These are phyloP conservation scores for Amphiduros pacificus DNA, from an alignment of 2,888 invertebrate genomes.

Conservation along the genomic window DNA sequence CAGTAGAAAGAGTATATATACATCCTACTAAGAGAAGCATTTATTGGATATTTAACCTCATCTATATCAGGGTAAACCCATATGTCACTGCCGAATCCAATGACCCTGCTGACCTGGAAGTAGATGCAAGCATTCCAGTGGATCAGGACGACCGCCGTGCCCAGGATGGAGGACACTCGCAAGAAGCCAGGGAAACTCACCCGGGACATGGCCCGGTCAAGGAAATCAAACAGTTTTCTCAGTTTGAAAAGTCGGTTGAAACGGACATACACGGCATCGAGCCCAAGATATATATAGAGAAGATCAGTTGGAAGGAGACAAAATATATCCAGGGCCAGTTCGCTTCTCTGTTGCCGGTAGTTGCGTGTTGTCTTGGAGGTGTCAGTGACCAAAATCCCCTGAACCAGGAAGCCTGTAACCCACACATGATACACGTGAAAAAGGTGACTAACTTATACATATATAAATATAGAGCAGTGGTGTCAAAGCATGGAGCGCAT, in stretches of 20 bases:
- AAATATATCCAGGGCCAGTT: constrained; percentile 58
- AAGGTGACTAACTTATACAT: no score
- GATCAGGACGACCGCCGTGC: constrained; percentile 57
- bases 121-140: constrained; percentile 60
- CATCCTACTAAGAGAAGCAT: constrained; percentile 62
- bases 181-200: constrained; percentile 84
- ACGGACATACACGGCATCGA: constrained; percentile 67
- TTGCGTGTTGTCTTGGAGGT: constrained; percentile 48
- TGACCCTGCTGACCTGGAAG: constrained; percentile 60
- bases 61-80: constrained; percentile 64
- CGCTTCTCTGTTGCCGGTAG: constrained; percentile 48
- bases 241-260: constrained; percentile 77
- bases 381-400: constrained; percentile 59
- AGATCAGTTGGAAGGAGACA: constrained; percentile 62
- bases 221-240: constrained; percentile 87
- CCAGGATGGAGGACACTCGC: constrained; percentile 53
- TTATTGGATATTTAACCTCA: constrained; percentile 24
- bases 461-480: no score
- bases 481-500: no score
- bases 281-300: constrained; percentile 24
- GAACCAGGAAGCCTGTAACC: constrained; percentile 56
- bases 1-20: constrained; percentile 92
- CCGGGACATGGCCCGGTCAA: constrained; percentile 90
- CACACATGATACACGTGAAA: no score
- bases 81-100: constrained; percentile 88